Conservation (phyloP, 2,113 vertebrate genomes). For the Paradisaea rubra region DNA sequence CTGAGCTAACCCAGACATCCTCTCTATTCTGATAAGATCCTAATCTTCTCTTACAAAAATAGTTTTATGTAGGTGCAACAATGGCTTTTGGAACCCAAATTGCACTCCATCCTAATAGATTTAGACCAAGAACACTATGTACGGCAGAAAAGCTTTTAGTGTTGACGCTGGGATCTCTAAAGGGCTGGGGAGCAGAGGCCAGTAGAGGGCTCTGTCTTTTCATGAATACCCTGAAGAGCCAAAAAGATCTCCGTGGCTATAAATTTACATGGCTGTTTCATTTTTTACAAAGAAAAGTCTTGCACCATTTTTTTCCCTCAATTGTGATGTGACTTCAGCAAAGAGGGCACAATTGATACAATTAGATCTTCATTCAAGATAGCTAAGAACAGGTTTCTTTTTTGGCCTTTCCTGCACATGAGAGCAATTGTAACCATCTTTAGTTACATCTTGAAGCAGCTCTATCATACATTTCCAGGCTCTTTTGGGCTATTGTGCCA, state of each 20-base stretch:
- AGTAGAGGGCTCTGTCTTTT: conserved; percentile 35
- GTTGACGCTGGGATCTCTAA: accelerated
- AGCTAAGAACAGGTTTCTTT: background rate
- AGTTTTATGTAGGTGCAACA: background rate
- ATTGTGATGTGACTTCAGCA: background rate
- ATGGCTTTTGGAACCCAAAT: background rate
- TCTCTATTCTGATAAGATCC: background rate
- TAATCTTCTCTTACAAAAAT: background rate
- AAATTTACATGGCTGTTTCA: background rate
- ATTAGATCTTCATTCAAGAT: background rate
- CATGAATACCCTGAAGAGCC: background rate
- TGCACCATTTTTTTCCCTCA: accelerated
- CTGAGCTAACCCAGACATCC: background rate
- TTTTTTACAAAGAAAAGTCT: background rate
- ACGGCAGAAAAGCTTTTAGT: background rate
- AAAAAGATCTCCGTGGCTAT: background rate
- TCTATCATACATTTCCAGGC: background rate
- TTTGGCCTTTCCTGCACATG: background rate
- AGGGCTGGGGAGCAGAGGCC: background rate
- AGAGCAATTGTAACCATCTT: background rate
- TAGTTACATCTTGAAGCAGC: background rate
- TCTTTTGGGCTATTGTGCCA: background rate
- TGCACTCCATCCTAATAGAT: background rate
- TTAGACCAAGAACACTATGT: accelerated
- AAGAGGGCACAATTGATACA: background rate